phyloP scores from a whole-genome alignment of 2,797 vertebrate species.

The Sebastes trivittatus region DNA sequence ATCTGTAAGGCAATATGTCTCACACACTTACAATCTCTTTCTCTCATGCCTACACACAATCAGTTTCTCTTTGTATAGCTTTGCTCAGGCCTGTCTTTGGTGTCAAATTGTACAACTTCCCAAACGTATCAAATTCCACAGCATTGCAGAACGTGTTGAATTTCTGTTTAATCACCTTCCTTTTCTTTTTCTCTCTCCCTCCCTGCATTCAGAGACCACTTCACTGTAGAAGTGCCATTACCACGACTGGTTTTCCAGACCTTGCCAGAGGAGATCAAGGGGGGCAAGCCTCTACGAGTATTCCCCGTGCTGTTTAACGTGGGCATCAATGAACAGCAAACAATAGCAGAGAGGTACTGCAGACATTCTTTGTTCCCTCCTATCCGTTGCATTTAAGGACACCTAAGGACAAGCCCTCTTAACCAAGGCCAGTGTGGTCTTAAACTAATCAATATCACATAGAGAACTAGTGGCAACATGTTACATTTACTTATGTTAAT shows the following conservation, averaged over 20 bases:
- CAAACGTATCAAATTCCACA: slow-evolving; percentile 7
- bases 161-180: background rate
- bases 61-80: slow-evolving; percentile 6
- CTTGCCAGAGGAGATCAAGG: slow-evolving; percentile 91
- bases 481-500: background rate
- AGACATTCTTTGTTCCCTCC: background rate
- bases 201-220: slow-evolving; percentile 86
- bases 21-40: background rate
- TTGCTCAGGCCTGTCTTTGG: slow-evolving; percentile 23
- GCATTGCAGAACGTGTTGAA: background rate
- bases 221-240: slow-evolving; percentile 94
- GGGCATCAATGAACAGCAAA: slow-evolving; percentile 99
- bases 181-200: background rate
- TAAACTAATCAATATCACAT: background rate
- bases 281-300: slow-evolving; percentile 89
- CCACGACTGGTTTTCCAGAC: slow-evolving; percentile 89
- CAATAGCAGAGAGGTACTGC: slow-evolving; percentile 94
- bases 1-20: background rate
- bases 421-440: background rate
- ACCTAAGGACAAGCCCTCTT: background rate
- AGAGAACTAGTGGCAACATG: no score
- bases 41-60: background rate
- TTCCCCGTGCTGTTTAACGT: slow-evolving; percentile 95
- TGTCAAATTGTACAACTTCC: slow-evolving; percentile 37
- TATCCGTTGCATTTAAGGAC: background rate